Conservation (phyloP, 2,797 vertebrate species). For the Pseudotriccus pelzelni region DNA sequence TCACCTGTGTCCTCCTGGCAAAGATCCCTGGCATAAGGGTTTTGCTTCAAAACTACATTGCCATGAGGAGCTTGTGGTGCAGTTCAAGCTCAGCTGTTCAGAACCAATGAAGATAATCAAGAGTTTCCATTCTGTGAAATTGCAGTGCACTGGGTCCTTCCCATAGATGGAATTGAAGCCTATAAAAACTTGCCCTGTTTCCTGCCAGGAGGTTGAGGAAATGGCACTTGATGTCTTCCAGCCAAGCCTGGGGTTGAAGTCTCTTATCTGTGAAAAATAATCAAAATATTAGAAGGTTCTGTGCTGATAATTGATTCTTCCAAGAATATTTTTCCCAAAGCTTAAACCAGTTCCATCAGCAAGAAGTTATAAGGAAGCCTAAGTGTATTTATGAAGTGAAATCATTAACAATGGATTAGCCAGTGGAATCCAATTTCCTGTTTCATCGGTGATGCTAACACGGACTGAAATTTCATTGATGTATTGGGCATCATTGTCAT, state of each 20-base stretch:
- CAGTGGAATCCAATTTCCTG: slow-evolving; percentile 74
- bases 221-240: not conserved
- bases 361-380: slow-evolving; percentile 69
- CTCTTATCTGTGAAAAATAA: slow-evolving; percentile 34
- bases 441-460: slow-evolving; percentile 62
- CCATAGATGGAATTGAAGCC: not conserved
- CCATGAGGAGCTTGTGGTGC: not conserved
- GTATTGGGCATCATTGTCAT: slow-evolving; percentile 45
- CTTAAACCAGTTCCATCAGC: slow-evolving; percentile 62
- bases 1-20: accelerated
- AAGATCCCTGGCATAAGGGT: not conserved
- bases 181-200: not conserved
- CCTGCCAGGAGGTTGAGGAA: not conserved
- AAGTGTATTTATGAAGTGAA: slow-evolving; percentile 71
- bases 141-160: not conserved
- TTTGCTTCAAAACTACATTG: not conserved
- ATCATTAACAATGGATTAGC: slow-evolving; percentile 76
- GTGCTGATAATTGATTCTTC: slow-evolving; percentile 58
- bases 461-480: slow-evolving; percentile 55
- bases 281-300: slow-evolving; percentile 52
- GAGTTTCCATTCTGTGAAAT: not conserved
- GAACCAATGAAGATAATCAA: not conserved
- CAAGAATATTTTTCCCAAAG: slow-evolving; percentile 56
- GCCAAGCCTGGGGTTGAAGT: slow-evolving; percentile 26
- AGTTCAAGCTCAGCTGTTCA: not conserved